Conservation (phyloP, 1,140 invertebrate species). For the Bombus ignitus region DNA sequence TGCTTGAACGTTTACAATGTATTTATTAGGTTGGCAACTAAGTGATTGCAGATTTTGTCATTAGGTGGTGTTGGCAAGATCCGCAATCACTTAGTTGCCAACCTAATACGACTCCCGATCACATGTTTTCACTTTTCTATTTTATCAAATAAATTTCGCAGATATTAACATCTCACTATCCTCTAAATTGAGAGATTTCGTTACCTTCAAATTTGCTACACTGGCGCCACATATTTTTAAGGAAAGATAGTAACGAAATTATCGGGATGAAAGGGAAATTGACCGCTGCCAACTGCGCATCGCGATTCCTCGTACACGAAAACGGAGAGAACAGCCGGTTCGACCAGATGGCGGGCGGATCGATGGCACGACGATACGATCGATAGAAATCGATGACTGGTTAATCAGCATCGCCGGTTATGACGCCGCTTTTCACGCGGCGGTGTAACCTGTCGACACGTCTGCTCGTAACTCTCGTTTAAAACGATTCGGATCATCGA, state of each 20-base stretch:
- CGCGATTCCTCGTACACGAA: conserved; percentile 32
- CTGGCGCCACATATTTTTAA: neutral
- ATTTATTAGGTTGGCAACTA: no score
- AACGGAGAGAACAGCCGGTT: conserved; percentile 34
- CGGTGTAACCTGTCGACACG: conserved; percentile 17
- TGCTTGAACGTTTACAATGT: neutral
- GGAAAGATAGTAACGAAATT: neutral
- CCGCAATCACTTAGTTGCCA: no score
- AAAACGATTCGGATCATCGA: neutral
- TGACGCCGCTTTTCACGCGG: conserved; percentile 43
- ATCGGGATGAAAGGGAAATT: conserved; percentile 6
- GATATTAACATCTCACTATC: neutral
- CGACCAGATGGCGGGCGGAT: conserved; percentile 54
- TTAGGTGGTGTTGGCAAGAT: no score
- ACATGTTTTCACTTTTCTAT: no score
- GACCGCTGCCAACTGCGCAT: conserved; percentile 6
- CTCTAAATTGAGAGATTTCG: neutral
- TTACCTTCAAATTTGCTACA: neutral
- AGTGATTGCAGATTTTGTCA: no score
- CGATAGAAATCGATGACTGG: conserved; percentile 44
- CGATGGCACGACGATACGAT: conserved; percentile 44
- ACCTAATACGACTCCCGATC: no score
- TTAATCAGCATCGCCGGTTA: conserved; percentile 37
- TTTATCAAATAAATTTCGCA: neutral
- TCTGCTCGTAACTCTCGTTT: neutral